These are phyloP conservation scores for Chelon labrosus DNA, from an alignment of 2,797 vertebrate genomes.

Conservation along the genomic window DNA sequence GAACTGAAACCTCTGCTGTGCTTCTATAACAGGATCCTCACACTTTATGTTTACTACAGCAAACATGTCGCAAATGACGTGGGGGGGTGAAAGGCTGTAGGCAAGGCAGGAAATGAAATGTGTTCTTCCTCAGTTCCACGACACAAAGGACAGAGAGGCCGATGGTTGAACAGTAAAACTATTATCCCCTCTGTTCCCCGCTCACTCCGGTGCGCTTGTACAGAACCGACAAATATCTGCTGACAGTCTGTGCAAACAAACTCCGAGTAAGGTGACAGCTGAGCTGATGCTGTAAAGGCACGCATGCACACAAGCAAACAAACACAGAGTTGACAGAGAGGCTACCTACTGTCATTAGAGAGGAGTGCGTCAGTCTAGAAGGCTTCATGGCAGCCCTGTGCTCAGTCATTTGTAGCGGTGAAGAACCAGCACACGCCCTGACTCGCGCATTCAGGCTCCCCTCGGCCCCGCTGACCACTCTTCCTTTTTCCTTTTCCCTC, in stretches of 20 bases:
- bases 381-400: conserved; percentile 74
- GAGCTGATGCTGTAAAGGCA: conserved; percentile 19
- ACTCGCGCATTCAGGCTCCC: conserved; percentile 29
- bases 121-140: conserved; percentile 22
- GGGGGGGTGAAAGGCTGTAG: neutral
- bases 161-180: conserved; percentile 9
- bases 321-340: conserved; percentile 42
- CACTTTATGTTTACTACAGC: conserved; percentile 15
- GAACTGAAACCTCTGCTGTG: conserved; percentile 33
- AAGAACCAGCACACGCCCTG: conserved; percentile 50
- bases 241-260: conserved; percentile 50
- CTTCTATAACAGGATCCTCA: conserved; percentile 22
- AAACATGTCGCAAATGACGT: neutral
- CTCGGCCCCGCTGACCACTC: conserved; percentile 31
- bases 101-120: conserved; percentile 39
- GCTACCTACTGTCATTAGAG: conserved; percentile 71
- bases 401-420: conserved; percentile 39
- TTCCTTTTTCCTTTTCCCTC: conserved; percentile 55
- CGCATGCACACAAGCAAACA: conserved; percentile 32
- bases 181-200: conserved; percentile 11
- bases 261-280: conserved; percentile 23
- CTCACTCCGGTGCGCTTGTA: conserved; percentile 36
- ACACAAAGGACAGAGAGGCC: neutral
- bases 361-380: conserved; percentile 56
- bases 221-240: conserved; percentile 11